Percentiles rank a stretch among this genome's conserved stretches.
These are phyloP conservation scores for Sipha maydis DNA, from an alignment of 2,888 invertebrate genomes.

Conservation along the genomic window DNA sequence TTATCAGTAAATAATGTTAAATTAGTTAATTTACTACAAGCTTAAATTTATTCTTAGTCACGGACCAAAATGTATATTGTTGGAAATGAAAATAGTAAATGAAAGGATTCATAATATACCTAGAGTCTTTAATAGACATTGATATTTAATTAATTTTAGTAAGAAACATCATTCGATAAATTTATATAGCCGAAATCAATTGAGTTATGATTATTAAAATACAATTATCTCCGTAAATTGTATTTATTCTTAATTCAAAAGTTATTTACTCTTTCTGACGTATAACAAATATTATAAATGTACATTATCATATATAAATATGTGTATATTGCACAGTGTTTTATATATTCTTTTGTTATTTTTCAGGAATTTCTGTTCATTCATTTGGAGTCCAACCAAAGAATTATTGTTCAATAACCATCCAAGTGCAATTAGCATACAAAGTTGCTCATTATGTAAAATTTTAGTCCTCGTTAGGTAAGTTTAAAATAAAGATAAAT, in stretches of 20 bases:
- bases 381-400: background rate
- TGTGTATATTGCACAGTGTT: background rate
- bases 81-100: background rate
- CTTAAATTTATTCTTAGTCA: background rate
- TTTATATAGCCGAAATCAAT: background rate
- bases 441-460: conserved; percentile 25
- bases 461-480: background rate
- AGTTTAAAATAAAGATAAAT: background rate
- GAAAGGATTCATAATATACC: background rate
- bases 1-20: background rate
- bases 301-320: background rate
- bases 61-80: background rate
- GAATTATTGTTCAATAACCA: conserved; percentile 5
- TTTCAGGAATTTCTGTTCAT: background rate
- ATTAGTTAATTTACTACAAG: background rate
- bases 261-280: too few relatives aligned
- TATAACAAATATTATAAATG: background rate
- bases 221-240: too few relatives aligned
- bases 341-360: background rate
- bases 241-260: too few relatives aligned
- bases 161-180: background rate
- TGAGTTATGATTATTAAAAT: background rate
- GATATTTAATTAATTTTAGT: background rate
- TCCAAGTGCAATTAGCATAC: background rate
- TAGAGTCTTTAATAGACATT: background rate